Evolutionary conservation across 2,797 vertebrate species (phyloP).

Genomic region (Sarcoramphus papa): DNA sequence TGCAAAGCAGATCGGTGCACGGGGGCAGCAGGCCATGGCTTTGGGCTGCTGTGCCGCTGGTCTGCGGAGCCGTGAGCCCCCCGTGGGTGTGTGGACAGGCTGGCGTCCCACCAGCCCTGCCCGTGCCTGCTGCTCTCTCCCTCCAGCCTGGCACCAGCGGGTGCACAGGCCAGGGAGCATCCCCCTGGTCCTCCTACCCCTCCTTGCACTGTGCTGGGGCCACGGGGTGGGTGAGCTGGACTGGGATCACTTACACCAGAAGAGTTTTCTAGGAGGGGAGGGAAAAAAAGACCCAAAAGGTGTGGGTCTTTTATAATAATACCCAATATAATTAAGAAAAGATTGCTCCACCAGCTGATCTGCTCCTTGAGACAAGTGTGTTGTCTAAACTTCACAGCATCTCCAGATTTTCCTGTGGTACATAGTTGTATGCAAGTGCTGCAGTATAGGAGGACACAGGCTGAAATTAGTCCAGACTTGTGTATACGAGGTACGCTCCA

Average conservation of each 20-base stretch:
- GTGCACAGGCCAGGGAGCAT: background rate
- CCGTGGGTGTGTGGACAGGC: background rate
- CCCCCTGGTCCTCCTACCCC: background rate
- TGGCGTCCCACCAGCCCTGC: background rate
- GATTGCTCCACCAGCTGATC: background rate
- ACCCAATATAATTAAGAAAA: background rate
- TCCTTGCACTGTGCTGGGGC: background rate
- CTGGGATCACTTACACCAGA: background rate
- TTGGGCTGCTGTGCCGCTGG: background rate
- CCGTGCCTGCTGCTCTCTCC: background rate
- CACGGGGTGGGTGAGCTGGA: background rate
- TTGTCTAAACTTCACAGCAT: background rate
- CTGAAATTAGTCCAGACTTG: background rate
- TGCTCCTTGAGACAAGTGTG: background rate
- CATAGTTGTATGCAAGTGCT: fast-evolving
- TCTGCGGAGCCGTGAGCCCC: background rate
- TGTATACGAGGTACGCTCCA: no score
- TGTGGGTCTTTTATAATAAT: background rate
- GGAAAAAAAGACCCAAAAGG: background rate
- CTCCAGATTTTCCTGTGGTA: background rate
- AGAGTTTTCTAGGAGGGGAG: background rate
- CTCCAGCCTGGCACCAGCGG: background rate
- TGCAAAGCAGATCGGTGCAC: fast-evolving
- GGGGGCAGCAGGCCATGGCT: background rate
- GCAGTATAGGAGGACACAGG: fast-evolving